Evolutionary conservation across 2,113 vertebrate genomes (phyloP).

Genomic region (Ctenodactylus gundi): DNA sequence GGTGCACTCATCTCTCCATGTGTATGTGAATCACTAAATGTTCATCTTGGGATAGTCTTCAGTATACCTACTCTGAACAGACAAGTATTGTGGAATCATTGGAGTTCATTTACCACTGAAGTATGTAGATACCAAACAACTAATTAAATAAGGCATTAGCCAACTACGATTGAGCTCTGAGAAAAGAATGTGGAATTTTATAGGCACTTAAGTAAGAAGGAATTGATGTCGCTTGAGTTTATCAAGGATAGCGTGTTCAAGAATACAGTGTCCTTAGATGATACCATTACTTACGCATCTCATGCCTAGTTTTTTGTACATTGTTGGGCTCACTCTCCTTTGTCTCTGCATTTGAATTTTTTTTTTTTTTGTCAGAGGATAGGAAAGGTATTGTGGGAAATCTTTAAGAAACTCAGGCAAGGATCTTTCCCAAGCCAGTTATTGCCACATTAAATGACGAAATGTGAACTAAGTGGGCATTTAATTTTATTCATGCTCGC

Average conservation of each 20-base stretch:
- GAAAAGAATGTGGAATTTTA: not conserved
- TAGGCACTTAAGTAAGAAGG: not conserved
- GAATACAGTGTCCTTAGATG: not conserved
- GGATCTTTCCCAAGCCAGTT: not conserved
- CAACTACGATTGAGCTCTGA: not conserved
- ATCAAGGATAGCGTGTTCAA: not conserved
- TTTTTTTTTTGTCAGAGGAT: not conserved
- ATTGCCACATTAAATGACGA: conserved; percentile 1
- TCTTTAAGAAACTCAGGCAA: not conserved
- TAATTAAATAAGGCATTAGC: not conserved
- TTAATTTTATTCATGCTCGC: conserved; percentile 54
- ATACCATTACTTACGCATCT: not conserved
- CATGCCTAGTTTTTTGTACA: not conserved
- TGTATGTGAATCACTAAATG: not conserved
- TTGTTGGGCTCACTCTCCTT: not conserved
- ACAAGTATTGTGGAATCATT: not conserved
- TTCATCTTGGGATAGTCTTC: no score
- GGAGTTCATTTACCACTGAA: not conserved
- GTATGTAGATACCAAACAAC: not conserved
- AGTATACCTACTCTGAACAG: not conserved
- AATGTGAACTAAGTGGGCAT: conserved; percentile 50
- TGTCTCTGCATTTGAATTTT: not conserved
- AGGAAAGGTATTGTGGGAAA: not conserved
- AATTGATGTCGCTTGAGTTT: not conserved
- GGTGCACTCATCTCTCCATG: not conserved